Evolutionary conservation across 2,113 vertebrate species (phyloP).

Genomic region (Psettodes erumei): DNA sequence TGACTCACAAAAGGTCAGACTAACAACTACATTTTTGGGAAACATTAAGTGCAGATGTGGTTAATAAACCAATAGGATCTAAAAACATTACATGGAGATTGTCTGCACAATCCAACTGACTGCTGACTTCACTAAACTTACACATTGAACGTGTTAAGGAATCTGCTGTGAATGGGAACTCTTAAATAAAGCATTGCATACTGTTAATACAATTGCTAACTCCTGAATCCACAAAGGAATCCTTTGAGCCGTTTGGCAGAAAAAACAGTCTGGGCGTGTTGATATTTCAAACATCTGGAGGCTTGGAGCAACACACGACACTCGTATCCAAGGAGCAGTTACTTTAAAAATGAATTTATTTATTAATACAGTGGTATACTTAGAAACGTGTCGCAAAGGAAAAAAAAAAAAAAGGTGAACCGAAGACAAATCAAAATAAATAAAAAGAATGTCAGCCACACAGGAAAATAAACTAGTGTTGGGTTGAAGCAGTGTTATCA

Average conservation of each 20-base stretch:
- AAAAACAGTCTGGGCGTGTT: conserved; percentile 22
- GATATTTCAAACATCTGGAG: conserved; percentile 35
- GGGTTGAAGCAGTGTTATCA: conserved; percentile 94
- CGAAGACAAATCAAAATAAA: conserved; percentile 81
- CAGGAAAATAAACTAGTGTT: conserved; percentile 88
- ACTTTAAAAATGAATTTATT: conserved; percentile 99
- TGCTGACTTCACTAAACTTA: neutral
- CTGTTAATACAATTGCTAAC: neutral
- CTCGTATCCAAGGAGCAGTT: conserved; percentile 46
- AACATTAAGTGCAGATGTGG: neutral
- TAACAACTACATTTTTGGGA: neutral
- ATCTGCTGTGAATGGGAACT: conserved; percentile 17
- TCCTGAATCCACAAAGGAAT: conserved; percentile 14
- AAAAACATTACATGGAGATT: neutral
- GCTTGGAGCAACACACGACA: conserved; percentile 16
- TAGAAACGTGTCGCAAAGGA: conserved; percentile 92
- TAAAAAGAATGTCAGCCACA: conserved; percentile 90
- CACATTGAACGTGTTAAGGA: conserved; percentile 2
- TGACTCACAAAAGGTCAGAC: neutral
- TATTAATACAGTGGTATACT: conserved; percentile 92
- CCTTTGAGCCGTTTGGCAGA: neutral
- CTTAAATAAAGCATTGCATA: neutral
- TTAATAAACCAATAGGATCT: neutral
- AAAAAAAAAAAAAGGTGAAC: conserved; percentile 51
- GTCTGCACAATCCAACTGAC: neutral